Percentiles rank a stretch among this genome's conserved stretches.
These are phyloP conservation scores for Pangasius mekongensis DNA, from an alignment of 2,797 vertebrate genomes.

Conservation along the genomic window DNA sequence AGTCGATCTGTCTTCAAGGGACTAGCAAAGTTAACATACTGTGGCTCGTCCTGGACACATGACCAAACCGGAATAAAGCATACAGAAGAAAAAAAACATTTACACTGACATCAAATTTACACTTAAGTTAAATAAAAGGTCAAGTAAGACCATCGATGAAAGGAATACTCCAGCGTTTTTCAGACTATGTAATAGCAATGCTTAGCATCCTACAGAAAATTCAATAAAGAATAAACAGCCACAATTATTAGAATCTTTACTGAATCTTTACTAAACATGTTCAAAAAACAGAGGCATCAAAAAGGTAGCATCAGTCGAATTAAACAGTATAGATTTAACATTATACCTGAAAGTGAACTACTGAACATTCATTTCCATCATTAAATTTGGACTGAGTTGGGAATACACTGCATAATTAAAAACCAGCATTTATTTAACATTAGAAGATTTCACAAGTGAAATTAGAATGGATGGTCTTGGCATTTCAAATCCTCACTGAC, in stretches of 20 bases:
- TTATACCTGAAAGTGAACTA: neutral
- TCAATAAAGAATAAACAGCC: neutral
- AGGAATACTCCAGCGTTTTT: no score
- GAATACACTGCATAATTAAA: neutral
- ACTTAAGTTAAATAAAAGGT: no score
- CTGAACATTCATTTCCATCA: neutral
- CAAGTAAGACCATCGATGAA: no score
- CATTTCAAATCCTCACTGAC: neutral
- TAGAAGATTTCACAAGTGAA: neutral
- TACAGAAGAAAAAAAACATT: no score
- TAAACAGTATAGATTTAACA: neutral
- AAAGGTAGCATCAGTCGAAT: neutral
- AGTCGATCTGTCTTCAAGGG: neutral
- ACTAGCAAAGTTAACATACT: neutral
- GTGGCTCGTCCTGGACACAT: neutral
- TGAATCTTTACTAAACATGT: neutral
- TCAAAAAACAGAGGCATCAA: neutral
- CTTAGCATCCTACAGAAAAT: neutral
- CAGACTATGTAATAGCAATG: neutral
- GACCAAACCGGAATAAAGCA: neutral
- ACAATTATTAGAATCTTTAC: neutral
- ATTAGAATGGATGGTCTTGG: neutral
- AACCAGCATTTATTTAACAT: neutral
- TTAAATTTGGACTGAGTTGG: neutral
- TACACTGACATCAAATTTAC: no score